Evolutionary conservation across 2,797 vertebrate species (phyloP).

Genomic region (Limnodromus scolopaceus): DNA sequence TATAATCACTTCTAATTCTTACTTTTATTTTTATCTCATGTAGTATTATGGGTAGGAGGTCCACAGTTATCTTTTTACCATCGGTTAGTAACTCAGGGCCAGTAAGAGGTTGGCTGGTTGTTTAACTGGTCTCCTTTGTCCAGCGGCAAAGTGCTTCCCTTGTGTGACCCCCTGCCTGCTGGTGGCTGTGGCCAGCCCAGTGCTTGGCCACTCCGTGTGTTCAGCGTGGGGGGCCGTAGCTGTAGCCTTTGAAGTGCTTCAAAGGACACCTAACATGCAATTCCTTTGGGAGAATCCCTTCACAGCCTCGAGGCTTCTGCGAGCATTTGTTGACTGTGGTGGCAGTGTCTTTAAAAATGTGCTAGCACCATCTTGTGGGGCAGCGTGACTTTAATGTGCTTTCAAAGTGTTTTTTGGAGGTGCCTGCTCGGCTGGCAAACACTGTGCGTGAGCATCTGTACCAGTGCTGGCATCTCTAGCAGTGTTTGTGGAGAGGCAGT

Average conservation of each 20-base stretch:
- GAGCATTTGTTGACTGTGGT: neutral
- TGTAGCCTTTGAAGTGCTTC: neutral
- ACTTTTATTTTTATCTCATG: neutral
- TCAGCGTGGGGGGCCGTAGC: accelerated
- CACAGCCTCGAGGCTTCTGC: neutral
- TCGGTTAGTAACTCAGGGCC: neutral
- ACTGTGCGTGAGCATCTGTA: accelerated
- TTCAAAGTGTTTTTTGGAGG: neutral
- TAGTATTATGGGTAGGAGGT: neutral
- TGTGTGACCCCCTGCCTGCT: accelerated
- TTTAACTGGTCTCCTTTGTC: neutral
- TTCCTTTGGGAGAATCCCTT: neutral
- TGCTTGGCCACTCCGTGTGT: accelerated
- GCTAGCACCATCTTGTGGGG: slow-evolving; percentile 11
- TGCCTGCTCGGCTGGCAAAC: neutral
- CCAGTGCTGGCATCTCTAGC: neutral
- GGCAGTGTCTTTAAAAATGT: neutral
- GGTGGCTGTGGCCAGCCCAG: accelerated
- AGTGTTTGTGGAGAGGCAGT: neutral
- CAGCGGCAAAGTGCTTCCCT: accelerated
- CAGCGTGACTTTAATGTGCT: neutral
- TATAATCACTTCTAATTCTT: neutral
- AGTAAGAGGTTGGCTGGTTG: neutral
- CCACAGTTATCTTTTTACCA: neutral
- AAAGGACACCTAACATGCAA: neutral